Base-by-base conservation (phyloP, 1,140 invertebrate genomes). In the Pararge aegeria region DNA sequence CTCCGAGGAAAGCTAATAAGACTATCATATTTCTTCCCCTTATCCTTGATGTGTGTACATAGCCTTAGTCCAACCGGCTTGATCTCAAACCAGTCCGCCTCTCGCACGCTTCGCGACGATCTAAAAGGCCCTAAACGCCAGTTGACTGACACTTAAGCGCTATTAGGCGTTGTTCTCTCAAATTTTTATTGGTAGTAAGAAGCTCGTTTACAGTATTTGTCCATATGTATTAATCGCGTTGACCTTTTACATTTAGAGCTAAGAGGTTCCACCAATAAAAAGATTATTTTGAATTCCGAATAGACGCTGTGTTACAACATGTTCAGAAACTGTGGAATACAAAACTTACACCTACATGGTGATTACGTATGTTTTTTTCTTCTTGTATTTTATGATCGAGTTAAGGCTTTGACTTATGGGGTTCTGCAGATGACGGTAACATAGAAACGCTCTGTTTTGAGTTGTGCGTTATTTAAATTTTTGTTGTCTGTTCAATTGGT, bases 71-170 rank as follows among this genome's bases (percentile, higher is more conserved):
- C 76, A 74, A 89, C 86, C 86, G 86, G 83, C 81, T 86, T 66
- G 63, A 63, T 53, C 68, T 58, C 51, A 84, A 83, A 86, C 86
- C 84, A 80, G 86, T 87, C 80, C 74, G 72, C 68, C 75, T 66
- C 64, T 70, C 42, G 30, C 42, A 34, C 40, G 46, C 27, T 37
- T 15, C 42, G n/a, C 4, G 6, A 52, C 52, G 44, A 53, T 37
- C 51, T 64, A 64, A 78, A 88, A 85, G 61, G 73, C 6, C 76
- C 29, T 78, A 89, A 77, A 61, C 49, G 56, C 78, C 78, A 80
- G 83, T 86, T 89, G 80, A 87, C 79, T 87, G 86, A 87, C 86
- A 86, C 80, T 70, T 84, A 78, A 85, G 86, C 83, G 77, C 80
- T 78, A 86, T 88, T 82, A 86, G 66, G 64, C 68, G 75, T 77